phyloP scores from a whole-genome alignment of 2,888 invertebrate genomes.

The Calliphora vomitoria region DNA sequence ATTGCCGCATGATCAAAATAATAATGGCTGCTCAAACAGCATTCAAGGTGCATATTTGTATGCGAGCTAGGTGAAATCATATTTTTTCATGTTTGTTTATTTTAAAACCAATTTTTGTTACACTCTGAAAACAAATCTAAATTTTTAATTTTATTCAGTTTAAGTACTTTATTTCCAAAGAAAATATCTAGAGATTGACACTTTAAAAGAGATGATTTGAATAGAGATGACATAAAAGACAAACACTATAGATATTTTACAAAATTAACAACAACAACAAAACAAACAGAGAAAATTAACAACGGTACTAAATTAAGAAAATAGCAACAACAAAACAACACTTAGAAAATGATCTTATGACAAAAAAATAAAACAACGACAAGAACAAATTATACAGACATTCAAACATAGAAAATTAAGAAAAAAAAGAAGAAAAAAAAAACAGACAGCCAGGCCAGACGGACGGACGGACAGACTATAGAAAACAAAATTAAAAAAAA shows the following conservation, averaged over 20 bases:
- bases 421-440: too few species aligned
- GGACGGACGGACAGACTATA: background rate
- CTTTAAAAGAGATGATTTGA: slow-evolving; percentile 27
- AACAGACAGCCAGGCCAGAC: slow-evolving; percentile 10
- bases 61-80: too few species aligned
- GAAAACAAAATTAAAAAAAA: slow-evolving; percentile 49
- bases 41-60: too few species aligned
- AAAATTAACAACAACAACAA: slow-evolving; percentile 18
- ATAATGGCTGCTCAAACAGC: too few species aligned
- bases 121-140: too few species aligned
- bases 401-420: slow-evolving; percentile 22
- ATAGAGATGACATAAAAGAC: slow-evolving; percentile 44
- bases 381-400: slow-evolving; percentile 48
- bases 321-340: slow-evolving; percentile 27
- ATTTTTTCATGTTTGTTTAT: too few species aligned
- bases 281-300: background rate
- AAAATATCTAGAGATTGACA: slow-evolving; percentile 38
- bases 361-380: slow-evolving; percentile 36
- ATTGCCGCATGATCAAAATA: too few species aligned
- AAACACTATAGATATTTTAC: slow-evolving; percentile 22
- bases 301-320: slow-evolving; percentile 57
- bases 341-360: slow-evolving; percentile 55
- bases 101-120: too few species aligned
- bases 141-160: too few species aligned
- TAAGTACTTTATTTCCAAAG: background rate